These are phyloP conservation scores for Drosophila sp. DNA, from an alignment of 1,140 invertebrate species.

Conservation along the genomic window DNA sequence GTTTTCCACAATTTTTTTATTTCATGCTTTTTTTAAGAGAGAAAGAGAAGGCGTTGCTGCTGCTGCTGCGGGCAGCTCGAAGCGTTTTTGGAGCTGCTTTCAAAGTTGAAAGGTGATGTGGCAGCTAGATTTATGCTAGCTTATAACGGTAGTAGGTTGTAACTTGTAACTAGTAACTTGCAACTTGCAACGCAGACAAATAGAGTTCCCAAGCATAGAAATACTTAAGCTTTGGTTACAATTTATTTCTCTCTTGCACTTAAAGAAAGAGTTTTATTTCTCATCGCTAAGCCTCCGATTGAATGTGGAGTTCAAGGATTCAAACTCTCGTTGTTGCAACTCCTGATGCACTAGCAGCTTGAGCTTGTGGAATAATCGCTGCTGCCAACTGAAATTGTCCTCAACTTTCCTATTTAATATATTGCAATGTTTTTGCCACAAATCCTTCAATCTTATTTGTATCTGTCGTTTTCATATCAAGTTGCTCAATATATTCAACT, in stretches of 20 bases:
- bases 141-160: slow-evolving; percentile 22
- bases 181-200: background rate
- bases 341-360: slow-evolving; percentile 8
- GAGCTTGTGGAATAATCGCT: slow-evolving; percentile 14
- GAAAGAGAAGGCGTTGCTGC: slow-evolving; percentile 73
- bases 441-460: background rate
- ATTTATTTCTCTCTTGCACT: background rate
- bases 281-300: background rate
- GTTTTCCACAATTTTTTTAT: slow-evolving; percentile 25
- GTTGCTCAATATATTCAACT: background rate
- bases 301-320: slow-evolving; percentile 1
- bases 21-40: slow-evolving; percentile 39
- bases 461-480: background rate
- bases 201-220: slow-evolving; percentile 6
- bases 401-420: background rate
- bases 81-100: slow-evolving; percentile 49
- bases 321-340: background rate
- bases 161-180: slow-evolving; percentile 7
- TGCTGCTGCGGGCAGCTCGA: slow-evolving; percentile 51
- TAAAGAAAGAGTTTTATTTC: background rate
- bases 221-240: slow-evolving; percentile 1
- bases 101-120: slow-evolving; percentile 55
- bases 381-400: background rate
- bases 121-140: slow-evolving; percentile 42
- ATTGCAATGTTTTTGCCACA: background rate